Evolutionary conservation across 2,113 vertebrate genomes (phyloP).

Genomic region (Bombycilla garrulus): DNA sequence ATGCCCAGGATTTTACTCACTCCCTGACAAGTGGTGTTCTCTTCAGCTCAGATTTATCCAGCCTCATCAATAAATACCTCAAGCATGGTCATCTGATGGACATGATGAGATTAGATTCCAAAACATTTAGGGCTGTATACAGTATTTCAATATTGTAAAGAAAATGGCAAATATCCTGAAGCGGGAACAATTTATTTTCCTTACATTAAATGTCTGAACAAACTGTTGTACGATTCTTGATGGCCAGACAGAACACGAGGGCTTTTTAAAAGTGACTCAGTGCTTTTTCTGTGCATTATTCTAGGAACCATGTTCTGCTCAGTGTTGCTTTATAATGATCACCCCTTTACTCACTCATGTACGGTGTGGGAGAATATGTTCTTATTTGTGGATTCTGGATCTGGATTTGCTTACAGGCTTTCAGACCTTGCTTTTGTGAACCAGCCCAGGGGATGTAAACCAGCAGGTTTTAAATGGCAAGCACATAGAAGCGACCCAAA

Average conservation of each 20-base stretch:
- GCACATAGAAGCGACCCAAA: not conserved
- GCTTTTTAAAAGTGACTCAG: not conserved
- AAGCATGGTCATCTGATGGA: constrained; percentile 52
- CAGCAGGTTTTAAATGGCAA: not conserved
- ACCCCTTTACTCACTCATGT: not conserved
- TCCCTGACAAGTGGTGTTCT: constrained; percentile 55
- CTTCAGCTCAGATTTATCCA: constrained; percentile 45
- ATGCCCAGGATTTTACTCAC: constrained; percentile 45
- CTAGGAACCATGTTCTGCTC: not conserved
- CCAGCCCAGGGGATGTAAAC: not conserved
- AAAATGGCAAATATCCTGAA: constrained; percentile 11
- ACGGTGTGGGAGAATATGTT: not conserved
- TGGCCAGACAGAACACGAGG: not conserved
- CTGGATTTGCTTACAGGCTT: not conserved
- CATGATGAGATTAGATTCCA: constrained; percentile 39
- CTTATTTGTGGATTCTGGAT: not conserved
- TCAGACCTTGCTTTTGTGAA: not conserved
- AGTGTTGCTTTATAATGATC: not conserved
- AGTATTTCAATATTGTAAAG: not conserved
- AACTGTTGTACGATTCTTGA: not conserved
- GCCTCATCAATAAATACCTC: constrained; percentile 56
- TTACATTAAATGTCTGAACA: constrained; percentile 1
- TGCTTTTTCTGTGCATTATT: not conserved
- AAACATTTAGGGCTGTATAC: constrained; percentile 7
- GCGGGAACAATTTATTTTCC: not conserved